These are phyloP conservation scores for Teleogryllus oceanicus DNA, from an alignment of 2,888 invertebrate genomes.

Conservation along the genomic window DNA sequence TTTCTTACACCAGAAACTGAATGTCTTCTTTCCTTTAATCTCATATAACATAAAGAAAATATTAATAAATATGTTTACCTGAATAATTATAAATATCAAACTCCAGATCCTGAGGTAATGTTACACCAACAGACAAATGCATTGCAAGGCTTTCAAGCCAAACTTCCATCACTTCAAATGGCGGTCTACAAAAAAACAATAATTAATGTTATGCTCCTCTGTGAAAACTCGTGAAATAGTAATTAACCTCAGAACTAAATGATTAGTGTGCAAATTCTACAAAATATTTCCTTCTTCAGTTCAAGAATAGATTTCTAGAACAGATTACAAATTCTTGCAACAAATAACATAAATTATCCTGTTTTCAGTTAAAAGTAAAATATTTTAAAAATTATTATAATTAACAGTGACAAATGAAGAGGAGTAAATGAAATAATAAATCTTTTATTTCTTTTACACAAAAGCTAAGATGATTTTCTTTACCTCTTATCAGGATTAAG, in stretches of 20 bases:
- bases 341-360: neutral
- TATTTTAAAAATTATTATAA: constrained; percentile 20
- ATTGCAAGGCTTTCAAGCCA: constrained; percentile 79
- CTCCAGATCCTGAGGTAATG: constrained; percentile 64
- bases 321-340: neutral
- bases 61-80: constrained; percentile 36
- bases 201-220: no score
- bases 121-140: constrained; percentile 63
- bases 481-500: constrained; percentile 85
- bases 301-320: neutral
- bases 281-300: neutral
- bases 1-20: no score
- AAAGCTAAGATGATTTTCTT: constrained; percentile 32
- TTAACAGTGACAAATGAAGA: constrained; percentile 19
- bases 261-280: no score
- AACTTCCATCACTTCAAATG: constrained; percentile 84
- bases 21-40: no score
- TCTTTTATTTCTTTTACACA: no score
- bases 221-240: no score
- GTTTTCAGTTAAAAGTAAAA: constrained; percentile 19
- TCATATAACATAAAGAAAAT: no score
- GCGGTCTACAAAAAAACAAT: constrained; percentile 59
- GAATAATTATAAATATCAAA: constrained; percentile 71
- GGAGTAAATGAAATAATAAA: neutral
- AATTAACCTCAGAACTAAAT: no score